Percentiles rank a stretch among this genome's conserved stretches.
Conservation (phyloP, 2,113 vertebrate species). For the Pterocles burchelli region DNA sequence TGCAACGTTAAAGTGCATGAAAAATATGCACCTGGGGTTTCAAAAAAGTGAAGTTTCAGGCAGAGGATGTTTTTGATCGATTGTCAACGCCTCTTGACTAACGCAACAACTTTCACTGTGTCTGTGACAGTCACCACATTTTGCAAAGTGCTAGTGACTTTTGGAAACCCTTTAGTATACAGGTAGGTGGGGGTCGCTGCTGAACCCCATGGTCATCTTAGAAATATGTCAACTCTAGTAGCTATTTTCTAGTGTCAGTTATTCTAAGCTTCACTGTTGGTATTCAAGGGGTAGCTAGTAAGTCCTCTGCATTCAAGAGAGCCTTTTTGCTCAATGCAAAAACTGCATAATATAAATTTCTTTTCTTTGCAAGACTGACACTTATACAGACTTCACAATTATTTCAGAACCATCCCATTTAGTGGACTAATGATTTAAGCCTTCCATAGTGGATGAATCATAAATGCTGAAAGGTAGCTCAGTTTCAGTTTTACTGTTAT, state of each 20-base stretch:
- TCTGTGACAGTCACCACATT: not conserved
- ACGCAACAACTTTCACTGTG: not conserved
- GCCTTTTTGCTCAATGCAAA: conserved; percentile 4
- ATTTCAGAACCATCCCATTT: conserved; percentile 41
- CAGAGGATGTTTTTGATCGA: not conserved
- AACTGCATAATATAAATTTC: not conserved
- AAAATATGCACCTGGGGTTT: not conserved
- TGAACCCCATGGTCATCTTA: not conserved
- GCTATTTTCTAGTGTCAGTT: not conserved
- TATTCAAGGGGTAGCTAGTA: not conserved
- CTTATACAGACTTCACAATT: conserved; percentile 43
- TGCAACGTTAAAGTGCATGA: not conserved
- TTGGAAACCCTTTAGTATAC: not conserved
- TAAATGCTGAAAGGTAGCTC: conserved; percentile 15
- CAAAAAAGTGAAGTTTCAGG: not conserved
- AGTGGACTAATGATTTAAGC: conserved; percentile 42
- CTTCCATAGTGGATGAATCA: conserved; percentile 12
- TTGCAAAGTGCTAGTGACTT: not conserved
- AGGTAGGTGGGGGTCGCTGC: not conserved
- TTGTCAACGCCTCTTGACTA: not conserved
- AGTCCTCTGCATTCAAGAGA: not conserved
- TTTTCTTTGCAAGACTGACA: conserved; percentile 31
- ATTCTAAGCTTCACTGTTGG: not conserved
- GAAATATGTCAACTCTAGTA: not conserved
- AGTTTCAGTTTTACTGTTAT: conserved; percentile 39